Base-by-base conservation (phyloP, 2,113 vertebrate genomes). In the Herpetotheres cachinnans region DNA sequence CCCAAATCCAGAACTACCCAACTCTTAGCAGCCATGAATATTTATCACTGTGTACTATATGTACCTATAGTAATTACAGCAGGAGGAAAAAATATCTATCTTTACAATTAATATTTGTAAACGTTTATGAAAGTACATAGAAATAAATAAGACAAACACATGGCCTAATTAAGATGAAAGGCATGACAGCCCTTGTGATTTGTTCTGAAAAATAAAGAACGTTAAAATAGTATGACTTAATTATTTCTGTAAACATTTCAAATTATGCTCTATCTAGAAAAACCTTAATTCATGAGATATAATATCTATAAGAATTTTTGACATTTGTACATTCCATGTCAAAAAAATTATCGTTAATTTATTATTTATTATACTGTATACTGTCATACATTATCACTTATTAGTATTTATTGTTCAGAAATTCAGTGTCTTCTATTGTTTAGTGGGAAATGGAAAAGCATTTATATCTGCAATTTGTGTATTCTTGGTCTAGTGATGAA, bases 141-240 rank as follows among this genome's bases (percentile, higher is more conserved):
- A 98, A 97, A 97, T 97, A 96, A 97, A 97, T 81, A 49, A 97
- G 92, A 91, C 96, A 78, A 98, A 95, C 94, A 96, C 91, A 86
- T 97, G 89, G 97, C 94, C 96, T 97, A 97, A 97, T 98, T 97
- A 98, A 98, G 97, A 97, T 97, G 94, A 98, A 98, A 96, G 93
- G 97, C 96, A 93, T 97, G 96, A 96, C 97, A 98, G 26, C 80
- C 96, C 96, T 96, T 97, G 67, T 95, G 97, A 95, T 93, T 95
- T 97, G 82, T 95, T 95, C 97, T 97, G 93, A 96, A 95, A 96
- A 97, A 95, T 96, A 96, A 96, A 95, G 96, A 95, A 76, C 16
- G 25, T 95, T 96, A 94, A 93, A 97, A 95, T 77, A 94, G 93
- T 92, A 97, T 92, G 92, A 89, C 95, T 97, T 97, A 97, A 97